Conservation (phyloP, 2,113 vertebrate species). For the Ophthalmolycus amberensis region DNA sequence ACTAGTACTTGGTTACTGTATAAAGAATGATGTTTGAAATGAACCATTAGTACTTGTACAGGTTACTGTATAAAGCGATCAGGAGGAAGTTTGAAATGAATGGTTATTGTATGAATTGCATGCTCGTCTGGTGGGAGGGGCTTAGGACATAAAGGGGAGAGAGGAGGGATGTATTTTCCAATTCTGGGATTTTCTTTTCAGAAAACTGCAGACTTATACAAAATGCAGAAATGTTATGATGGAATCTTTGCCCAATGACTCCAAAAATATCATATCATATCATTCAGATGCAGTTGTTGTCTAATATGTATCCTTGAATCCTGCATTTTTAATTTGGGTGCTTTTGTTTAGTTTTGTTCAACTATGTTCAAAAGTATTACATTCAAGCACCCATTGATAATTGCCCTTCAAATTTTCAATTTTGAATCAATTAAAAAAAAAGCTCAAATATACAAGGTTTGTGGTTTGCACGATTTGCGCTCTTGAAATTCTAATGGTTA, state of each 20-base stretch:
- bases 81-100: background rate
- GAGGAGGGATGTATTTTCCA: background rate
- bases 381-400: background rate
- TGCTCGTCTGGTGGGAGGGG: background rate
- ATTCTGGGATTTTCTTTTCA: background rate
- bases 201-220: background rate
- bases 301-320: background rate
- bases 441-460: background rate
- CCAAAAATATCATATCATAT: background rate
- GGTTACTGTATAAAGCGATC: background rate
- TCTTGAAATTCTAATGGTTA: background rate
- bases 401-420: conserved; percentile 6
- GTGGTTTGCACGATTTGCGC: background rate
- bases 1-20: background rate
- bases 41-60: background rate
- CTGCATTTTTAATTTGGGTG: background rate
- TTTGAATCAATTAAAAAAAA: background rate
- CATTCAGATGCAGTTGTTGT: background rate
- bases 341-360: background rate
- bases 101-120: background rate
- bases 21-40: background rate
- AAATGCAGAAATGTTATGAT: background rate
- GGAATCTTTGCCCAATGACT: background rate
- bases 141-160: background rate
- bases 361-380: background rate